Evolutionary conservation across 2,888 invertebrate species (phyloP).

Genomic region (Tricholauxania praeusta): DNA sequence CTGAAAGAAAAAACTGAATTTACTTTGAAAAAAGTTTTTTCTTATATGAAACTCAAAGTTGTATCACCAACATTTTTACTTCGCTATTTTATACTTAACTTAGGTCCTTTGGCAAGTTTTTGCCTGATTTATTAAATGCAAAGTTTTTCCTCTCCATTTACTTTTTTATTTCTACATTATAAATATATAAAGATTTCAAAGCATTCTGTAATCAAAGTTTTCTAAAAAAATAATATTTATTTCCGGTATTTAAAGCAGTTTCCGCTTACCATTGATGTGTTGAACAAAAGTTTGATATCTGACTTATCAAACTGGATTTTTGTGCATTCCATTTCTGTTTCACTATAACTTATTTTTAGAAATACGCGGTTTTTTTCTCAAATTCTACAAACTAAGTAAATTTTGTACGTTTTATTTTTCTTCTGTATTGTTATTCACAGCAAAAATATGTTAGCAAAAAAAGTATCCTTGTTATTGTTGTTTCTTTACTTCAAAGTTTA

Average conservation of each 20-base stretch:
- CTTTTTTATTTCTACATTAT: background rate
- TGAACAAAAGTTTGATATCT: slow-evolving; percentile 1
- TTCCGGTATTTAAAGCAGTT: slow-evolving; percentile 9
- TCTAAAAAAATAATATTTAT: slow-evolving; percentile 8
- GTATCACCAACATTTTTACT: too few species aligned
- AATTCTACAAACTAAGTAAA: slow-evolving; percentile 19
- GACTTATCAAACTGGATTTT: slow-evolving; percentile 1
- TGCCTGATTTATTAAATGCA: background rate
- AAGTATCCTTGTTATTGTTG: background rate
- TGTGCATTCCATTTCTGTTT: background rate
- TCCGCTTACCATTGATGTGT: background rate
- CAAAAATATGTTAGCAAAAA: background rate
- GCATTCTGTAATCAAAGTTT: slow-evolving; percentile 29
- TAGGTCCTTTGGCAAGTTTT: too few species aligned
- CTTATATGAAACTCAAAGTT: too few species aligned
- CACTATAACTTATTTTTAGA: background rate
- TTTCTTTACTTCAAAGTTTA: background rate
- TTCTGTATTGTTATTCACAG: background rate
- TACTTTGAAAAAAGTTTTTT: too few species aligned
- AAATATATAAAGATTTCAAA: slow-evolving; percentile 7
- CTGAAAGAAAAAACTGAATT: too few species aligned
- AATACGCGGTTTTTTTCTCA: background rate
- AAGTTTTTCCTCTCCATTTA: slow-evolving; percentile 1
- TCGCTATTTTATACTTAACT: too few species aligned
- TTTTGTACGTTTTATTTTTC: background rate